Evolutionary conservation across 2,888 invertebrate genomes (phyloP).

Genomic region (Acleris laterana): DNA sequence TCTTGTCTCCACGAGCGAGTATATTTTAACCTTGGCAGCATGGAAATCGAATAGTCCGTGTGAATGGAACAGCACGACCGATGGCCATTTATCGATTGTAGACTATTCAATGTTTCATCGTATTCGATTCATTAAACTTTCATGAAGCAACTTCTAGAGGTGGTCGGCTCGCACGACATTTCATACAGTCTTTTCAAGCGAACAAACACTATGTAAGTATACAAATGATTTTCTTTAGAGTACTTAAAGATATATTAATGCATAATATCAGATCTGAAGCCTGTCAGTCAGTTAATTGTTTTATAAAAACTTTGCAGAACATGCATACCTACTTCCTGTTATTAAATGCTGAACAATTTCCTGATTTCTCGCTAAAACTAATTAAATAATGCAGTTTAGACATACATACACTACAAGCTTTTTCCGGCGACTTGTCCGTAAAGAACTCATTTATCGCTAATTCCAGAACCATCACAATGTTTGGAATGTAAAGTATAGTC

Average conservation of each 20-base stretch:
- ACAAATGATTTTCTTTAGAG: slow-evolving; percentile 2
- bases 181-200: slow-evolving; percentile 36
- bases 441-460: too few species aligned
- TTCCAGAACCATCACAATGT: too few species aligned
- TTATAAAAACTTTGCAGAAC: not conserved
- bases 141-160: slow-evolving; percentile 48
- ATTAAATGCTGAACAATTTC: slow-evolving; percentile 1
- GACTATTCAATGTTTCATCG: slow-evolving; percentile 25
- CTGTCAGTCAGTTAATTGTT: not conserved
- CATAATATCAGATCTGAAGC: not conserved
- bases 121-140: slow-evolving; percentile 45
- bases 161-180: slow-evolving; percentile 40
- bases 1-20: slow-evolving; percentile 3
- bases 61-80: slow-evolving; percentile 46
- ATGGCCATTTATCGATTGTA: slow-evolving; percentile 47
- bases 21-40: slow-evolving; percentile 24
- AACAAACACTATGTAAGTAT: slow-evolving; percentile 22
- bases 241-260: slow-evolving; percentile 7
- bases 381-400: not conserved
- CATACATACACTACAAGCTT: not conserved
- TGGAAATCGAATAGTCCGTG: slow-evolving; percentile 40
- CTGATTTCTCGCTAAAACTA: slow-evolving; percentile 1
- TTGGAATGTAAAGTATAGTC: too few species aligned
- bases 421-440: too few species aligned
- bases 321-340: slow-evolving; percentile 2